Base-by-base conservation (phyloP, 2,797 vertebrate species). In the Tiaroga cobitis region DNA sequence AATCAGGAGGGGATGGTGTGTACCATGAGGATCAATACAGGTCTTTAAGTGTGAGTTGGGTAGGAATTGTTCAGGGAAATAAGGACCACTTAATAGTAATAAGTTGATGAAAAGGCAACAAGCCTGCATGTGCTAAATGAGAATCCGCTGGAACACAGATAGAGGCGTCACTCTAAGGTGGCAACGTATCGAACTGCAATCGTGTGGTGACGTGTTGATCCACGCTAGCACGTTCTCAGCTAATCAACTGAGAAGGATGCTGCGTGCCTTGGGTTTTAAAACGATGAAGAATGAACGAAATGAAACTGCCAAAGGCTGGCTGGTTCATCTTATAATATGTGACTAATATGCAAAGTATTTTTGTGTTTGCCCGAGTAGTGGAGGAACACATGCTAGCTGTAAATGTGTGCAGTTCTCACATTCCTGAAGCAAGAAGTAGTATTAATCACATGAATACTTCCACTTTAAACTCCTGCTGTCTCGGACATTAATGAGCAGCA, bases 11-110 rank as follows among this genome's bases (percentile, higher is more conserved):
- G 94, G 94, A 92, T 90, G 91, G 91, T 93, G 92, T 93, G 93
- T 95, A 89, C 95, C 94, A 93, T 91, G 90, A 88, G 91, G 94
- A 97, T 97, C 96, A 95, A 96, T 97, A 96, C 88, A 87, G 94
- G 91, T 73, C 94, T 94, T 91, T 92, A 94, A 95, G 90, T 90
- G 92, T 92, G 92, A 86, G 86, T 83, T 84, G 89, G 88, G 72
- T 82, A 87, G 87, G 91, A 93, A 93, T 94, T 91, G 93, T 93
- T 94, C 92, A 92, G 93, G 92, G 93, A 94, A 96, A 95, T 92
- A 95, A 94, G 92, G 93, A 94, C 89, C 93, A 95, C 93, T 91
- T 92, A 94, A 94, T 95, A 94, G 94, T 95, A 96, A 95, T 95
- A 94, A 93, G 92, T 91, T 94, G 92, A 94, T 94, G 93, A 94